These are phyloP conservation scores for Pluvianellus socialis DNA, from an alignment of 2,113 vertebrate genomes.

Conservation along the genomic window DNA sequence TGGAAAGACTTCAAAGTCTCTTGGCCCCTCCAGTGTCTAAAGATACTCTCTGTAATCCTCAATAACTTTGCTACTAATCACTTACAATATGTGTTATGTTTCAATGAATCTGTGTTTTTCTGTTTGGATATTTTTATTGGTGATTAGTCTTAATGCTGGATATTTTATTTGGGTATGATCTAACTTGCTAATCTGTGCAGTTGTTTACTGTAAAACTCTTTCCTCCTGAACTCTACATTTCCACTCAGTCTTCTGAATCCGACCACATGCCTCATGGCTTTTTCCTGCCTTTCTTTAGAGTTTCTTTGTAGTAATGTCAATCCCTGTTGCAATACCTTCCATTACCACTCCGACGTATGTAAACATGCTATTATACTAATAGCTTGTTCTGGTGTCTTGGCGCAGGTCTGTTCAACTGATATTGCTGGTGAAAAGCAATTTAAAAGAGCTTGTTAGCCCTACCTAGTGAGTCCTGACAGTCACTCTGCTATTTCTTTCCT, in stretches of 20 bases:
- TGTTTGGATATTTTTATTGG: neutral
- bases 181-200: neutral
- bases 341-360: neutral
- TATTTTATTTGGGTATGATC: neutral
- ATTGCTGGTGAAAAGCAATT: constrained; percentile 23
- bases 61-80: neutral
- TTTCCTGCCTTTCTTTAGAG: neutral
- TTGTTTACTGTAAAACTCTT: neutral
- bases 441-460: neutral
- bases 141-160: neutral
- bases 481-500: neutral
- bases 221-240: neutral
- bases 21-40: neutral
- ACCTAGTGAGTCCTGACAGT: neutral
- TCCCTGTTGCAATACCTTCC: neutral
- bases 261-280: neutral
- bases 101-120: neutral
- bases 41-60: neutral
- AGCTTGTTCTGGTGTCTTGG: neutral
- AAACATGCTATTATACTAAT: neutral
- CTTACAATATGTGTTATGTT: neutral
- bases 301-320: neutral
- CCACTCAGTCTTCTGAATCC: neutral
- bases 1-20: neutral
- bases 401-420: neutral